phyloP scores from a whole-genome alignment of 2,113 vertebrate species.

The Todiramphus saurophagus region DNA sequence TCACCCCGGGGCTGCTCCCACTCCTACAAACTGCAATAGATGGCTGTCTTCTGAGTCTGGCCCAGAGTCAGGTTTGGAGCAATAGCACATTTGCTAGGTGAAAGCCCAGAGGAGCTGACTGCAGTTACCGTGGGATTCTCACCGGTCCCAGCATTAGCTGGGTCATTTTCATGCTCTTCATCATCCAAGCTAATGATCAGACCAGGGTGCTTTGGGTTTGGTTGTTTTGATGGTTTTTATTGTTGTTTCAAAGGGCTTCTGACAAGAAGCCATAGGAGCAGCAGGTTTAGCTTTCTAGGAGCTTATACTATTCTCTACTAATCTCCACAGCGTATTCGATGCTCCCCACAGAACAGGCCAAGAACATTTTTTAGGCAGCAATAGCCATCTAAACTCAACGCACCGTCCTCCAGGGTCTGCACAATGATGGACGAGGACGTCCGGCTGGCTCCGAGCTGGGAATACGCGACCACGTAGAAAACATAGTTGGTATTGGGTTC shows the following conservation, averaged over 20 bases:
- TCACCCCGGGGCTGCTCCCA: not conserved
- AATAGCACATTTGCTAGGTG: not conserved
- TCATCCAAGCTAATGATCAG: not conserved
- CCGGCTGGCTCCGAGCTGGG: slow-evolving; percentile 90
- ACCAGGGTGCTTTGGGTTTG: not conserved
- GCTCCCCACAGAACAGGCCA: not conserved
- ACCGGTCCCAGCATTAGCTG: not conserved
- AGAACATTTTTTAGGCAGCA: not conserved
- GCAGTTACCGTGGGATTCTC: not conserved
- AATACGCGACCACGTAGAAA: slow-evolving; percentile 96
- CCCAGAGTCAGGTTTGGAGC: not conserved
- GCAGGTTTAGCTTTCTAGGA: not conserved
- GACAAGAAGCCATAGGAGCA: not conserved
- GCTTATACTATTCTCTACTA: not conserved
- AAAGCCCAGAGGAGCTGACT: not conserved
- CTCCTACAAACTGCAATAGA: not conserved
- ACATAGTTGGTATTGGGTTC: slow-evolving; percentile 91
- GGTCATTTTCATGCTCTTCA: not conserved
- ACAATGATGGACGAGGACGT: slow-evolving; percentile 84
- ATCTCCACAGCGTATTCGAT: not conserved
- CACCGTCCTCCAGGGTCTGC: slow-evolving; percentile 92
- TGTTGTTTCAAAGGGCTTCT: not conserved
- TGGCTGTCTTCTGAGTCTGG: not conserved
- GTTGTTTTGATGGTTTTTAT: not conserved
- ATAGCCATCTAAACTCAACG: slow-evolving; percentile 33